Base-by-base conservation (phyloP, 1,140 invertebrate genomes). In the Trichomalopsis sarcophagae region DNA sequence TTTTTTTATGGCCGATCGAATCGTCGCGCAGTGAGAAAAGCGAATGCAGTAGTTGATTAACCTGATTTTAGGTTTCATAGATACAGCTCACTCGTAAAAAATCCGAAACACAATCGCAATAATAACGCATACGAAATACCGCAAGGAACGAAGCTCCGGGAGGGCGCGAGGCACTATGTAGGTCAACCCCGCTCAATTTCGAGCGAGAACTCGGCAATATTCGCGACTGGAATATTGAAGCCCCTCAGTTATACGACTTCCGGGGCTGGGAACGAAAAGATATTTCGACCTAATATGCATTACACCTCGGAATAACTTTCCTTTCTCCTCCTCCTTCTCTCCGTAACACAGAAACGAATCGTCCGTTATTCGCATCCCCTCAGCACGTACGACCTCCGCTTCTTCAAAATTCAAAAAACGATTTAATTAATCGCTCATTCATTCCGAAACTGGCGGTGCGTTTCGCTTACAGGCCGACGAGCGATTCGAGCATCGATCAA, bases 251-350 rank as follows among this genome's bases (percentile, higher is more conserved):
- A 62, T 62, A 62, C 55, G 55, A 62, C 55, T 62, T 62, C 21
- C 55, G 55, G 21, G 17, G 6, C 55, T n/a, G n/a, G n/a, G 55
- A 62, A n/a, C 55, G 55, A 62, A 62, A 62, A 62, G 55, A 62
- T n/a, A 62, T 62, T 62, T 62, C 55, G 21, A 62, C 55, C 55
- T 62, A 62, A 62, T 62, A 62, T 62, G 55, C 55, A 62, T 62
- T 62, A 62, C 17, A 62, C 6, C 55, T 62, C 55, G 21, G 55
- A 62, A 62, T 62, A 62, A 62, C 55, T 62, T 62, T 62, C 55
- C 33, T 36, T n/a, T 62, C 55, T n/a, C 5, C 21, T n/a, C 17
- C 21, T 62, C 50, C n/a, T 50, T 14, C 11, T 50, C 47, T 50
- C 14, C 47, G 3, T 50, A 50, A 17, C 4, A 50, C 47, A 50